A percentile compares a stretch with the other conserved stretches of the same genome.
Conservation (phyloP, 2,888 invertebrate genomes). For the Melanostoma scalare region DNA sequence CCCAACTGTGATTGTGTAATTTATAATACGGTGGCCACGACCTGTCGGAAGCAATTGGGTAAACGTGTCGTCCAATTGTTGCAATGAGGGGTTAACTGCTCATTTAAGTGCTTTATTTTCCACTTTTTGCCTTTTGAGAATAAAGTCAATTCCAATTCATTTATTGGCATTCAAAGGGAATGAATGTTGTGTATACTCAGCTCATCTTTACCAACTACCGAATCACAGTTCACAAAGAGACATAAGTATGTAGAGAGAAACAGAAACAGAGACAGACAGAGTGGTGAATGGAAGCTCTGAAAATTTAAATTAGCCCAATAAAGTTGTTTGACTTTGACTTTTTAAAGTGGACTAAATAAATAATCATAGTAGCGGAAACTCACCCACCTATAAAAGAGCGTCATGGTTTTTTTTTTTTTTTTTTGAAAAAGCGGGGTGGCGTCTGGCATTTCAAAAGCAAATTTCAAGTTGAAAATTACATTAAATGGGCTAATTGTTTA, state of each 20-base stretch:
- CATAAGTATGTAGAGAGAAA: not conserved
- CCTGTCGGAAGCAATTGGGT: conserved; percentile 58
- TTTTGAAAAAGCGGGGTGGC: no score
- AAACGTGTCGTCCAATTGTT: conserved; percentile 30
- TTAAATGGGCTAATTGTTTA: no score
- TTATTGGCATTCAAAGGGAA: conserved; percentile 38
- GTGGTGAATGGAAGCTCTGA: conserved; percentile 15
- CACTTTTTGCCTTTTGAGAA: conserved; percentile 14
- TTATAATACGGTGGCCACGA: conserved; percentile 47
- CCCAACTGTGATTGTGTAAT: conserved; percentile 44
- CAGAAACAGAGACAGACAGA: conserved; percentile 6
- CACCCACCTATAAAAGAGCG: no score
- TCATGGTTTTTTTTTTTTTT: no score
- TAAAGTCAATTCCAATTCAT: conserved; percentile 42
- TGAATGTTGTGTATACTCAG: conserved; percentile 23
- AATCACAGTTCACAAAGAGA: not conserved
- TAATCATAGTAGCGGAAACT: no score
- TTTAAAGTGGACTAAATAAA: conserved; percentile 2
- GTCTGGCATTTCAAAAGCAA: no score
- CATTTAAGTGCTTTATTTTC: conserved; percentile 11
- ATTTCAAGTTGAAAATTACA: no score
- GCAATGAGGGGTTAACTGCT: conserved; percentile 6
- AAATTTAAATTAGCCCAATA: conserved; percentile 44
- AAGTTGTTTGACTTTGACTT: not conserved
- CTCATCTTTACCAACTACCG: not conserved